A percentile compares a stretch with the other conserved stretches of the same genome.
Conservation (phyloP, 2,113 vertebrate genomes). For the Dicaeum eximium region DNA sequence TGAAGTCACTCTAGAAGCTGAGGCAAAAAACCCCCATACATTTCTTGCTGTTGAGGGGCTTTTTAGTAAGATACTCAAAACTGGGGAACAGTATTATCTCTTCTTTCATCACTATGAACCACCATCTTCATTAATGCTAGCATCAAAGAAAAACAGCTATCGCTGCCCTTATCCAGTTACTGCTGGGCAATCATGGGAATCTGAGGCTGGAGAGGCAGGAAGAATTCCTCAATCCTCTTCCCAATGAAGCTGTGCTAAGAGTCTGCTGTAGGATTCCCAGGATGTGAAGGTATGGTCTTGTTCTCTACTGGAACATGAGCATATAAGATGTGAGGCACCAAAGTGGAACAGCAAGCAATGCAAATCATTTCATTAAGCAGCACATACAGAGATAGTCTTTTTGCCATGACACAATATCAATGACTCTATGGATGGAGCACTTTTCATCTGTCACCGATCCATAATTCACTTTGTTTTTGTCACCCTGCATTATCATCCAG, state of each 20-base stretch:
- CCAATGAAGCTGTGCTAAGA: background rate
- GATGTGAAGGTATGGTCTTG: background rate
- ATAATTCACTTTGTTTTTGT: background rate
- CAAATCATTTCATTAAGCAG: background rate
- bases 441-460: background rate
- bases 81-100: background rate
- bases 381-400: background rate
- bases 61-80: background rate
- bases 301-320: background rate
- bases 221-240: background rate
- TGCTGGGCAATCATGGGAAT: background rate
- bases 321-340: background rate
- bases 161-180: background rate
- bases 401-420: accelerated
- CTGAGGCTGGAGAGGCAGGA: background rate
- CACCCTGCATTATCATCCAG: background rate
- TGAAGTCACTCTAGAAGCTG: background rate
- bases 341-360: background rate
- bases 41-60: background rate
- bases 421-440: background rate
- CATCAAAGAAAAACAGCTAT: background rate
- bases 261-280: background rate
- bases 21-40: background rate
- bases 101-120: background rate
- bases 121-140: background rate